A percentile compares a stretch with the other conserved stretches of the same genome.
Evolutionary conservation across 64 coral and sea anemone genomes (phyloP).

Genomic region (Porites australiensis): DNA sequence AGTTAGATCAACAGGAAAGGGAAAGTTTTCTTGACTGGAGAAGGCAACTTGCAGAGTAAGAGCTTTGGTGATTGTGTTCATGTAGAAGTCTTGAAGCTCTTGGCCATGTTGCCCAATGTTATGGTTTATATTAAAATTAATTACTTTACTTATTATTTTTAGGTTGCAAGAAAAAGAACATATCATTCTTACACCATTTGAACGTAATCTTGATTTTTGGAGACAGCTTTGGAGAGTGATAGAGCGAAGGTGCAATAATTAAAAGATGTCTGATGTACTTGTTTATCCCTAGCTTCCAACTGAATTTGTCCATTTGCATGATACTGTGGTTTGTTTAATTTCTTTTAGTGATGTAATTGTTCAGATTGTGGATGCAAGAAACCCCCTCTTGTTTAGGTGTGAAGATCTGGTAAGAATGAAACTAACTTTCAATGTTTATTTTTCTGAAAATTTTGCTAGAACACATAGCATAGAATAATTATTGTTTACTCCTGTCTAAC

Average conservation of each 20-base stretch:
- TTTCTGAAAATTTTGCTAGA: not conserved
- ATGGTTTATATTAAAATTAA: not conserved
- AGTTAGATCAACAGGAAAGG: constrained; percentile 82
- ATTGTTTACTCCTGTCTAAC: not conserved
- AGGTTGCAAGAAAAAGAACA: constrained; percentile 98
- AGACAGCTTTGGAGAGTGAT: constrained; percentile 98
- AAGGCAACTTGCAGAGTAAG: constrained; percentile 92
- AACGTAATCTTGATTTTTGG: constrained; percentile 98
- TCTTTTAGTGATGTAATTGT: constrained; percentile 87
- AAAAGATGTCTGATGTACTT: too few relatives aligned
- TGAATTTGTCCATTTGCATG: too few relatives aligned
- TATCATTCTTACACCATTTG: constrained; percentile 98
- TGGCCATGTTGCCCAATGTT: not conserved
- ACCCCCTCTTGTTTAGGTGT: constrained; percentile 95
- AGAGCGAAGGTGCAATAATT: constrained; percentile 81
- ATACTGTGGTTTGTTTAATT: not conserved
- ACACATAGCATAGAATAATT: not conserved
- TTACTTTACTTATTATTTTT: not conserved
- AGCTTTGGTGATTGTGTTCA: not conserved
- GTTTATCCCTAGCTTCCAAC: too few relatives aligned
- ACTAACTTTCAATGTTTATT: not conserved
- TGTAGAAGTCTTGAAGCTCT: too few relatives aligned
- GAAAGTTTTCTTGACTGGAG: constrained; percentile 97
- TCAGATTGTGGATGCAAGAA: constrained; percentile 99
- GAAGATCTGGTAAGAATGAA: constrained; percentile 85